Evolutionary conservation across 2,888 invertebrate species (phyloP).

Genomic region (Keiferia lycopersicella): DNA sequence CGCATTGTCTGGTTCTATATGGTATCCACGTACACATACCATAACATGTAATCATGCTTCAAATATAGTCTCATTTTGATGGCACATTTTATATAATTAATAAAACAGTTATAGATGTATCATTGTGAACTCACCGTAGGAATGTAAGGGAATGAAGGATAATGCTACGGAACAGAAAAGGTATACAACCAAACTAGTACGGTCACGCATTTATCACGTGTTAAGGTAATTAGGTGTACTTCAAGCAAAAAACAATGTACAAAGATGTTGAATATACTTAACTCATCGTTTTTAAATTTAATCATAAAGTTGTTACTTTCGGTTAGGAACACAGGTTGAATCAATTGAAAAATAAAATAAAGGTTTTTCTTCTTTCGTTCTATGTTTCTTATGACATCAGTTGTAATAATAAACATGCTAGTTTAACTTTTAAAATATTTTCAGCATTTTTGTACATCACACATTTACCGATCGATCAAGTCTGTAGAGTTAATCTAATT

Average conservation of each 20-base stretch:
- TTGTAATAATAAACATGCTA: too few species aligned
- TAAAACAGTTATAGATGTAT: constrained; percentile 15
- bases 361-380: too few species aligned
- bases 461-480: too few species aligned
- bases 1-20: constrained; percentile 41
- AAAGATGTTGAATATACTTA: neutral
- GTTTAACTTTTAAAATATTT: neutral
- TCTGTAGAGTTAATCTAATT: too few species aligned
- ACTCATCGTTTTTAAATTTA: too few species aligned
- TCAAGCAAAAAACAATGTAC: neutral
- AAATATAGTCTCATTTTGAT: constrained; percentile 19
- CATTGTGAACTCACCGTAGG: constrained; percentile 11
- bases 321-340: too few species aligned
- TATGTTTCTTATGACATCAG: too few species aligned
- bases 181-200: neutral
- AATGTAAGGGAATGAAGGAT: neutral
- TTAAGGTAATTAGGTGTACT: neutral
- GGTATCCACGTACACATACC: constrained; percentile 36
- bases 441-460: neutral
- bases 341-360: too few species aligned
- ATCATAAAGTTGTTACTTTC: too few species aligned
- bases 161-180: neutral
- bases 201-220: neutral
- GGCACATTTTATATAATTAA: constrained; percentile 23
- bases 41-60: constrained; percentile 21